Conservation (phyloP, 2,113 vertebrate species). For the Lagopus muta region DNA sequence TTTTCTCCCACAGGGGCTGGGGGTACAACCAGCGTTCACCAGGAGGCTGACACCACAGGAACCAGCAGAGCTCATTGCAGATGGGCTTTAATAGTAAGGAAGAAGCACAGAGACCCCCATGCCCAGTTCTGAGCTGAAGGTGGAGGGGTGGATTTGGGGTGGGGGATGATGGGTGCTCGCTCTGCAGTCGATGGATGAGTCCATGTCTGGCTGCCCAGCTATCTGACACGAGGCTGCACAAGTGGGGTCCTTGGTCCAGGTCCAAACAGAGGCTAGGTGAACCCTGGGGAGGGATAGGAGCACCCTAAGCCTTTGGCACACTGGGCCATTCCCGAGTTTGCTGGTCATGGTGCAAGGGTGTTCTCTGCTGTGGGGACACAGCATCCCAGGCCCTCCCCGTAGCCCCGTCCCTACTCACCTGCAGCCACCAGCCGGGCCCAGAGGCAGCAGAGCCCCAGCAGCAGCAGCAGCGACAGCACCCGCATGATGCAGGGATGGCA, state of each 20-base stretch:
- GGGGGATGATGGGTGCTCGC: fast-evolving
- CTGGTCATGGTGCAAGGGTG: fast-evolving
- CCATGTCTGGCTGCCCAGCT: not conserved
- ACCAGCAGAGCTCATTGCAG: not conserved
- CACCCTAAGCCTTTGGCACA: fast-evolving
- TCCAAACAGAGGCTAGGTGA: not conserved
- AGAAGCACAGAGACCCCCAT: fast-evolving
- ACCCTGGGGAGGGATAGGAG: not conserved
- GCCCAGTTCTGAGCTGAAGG: not conserved
- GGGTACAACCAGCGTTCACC: not conserved
- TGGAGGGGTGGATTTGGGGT: not conserved
- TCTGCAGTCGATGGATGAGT: not conserved
- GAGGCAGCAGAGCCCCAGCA: constrained; percentile 58
- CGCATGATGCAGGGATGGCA: not conserved
- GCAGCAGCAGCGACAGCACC: constrained; percentile 18
- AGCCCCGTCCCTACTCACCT: not conserved
- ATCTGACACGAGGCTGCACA: fast-evolving
- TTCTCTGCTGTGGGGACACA: fast-evolving
- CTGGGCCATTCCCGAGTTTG: fast-evolving
- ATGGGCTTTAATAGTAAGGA: not conserved
- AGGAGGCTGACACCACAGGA: not conserved
- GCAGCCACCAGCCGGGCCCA: constrained; percentile 6
- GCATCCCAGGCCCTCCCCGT: not conserved
- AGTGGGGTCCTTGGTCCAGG: not conserved
- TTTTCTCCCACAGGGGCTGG: not conserved